Conservation (phyloP, 1,140 invertebrate species). For the Listronotus oregonensis region DNA sequence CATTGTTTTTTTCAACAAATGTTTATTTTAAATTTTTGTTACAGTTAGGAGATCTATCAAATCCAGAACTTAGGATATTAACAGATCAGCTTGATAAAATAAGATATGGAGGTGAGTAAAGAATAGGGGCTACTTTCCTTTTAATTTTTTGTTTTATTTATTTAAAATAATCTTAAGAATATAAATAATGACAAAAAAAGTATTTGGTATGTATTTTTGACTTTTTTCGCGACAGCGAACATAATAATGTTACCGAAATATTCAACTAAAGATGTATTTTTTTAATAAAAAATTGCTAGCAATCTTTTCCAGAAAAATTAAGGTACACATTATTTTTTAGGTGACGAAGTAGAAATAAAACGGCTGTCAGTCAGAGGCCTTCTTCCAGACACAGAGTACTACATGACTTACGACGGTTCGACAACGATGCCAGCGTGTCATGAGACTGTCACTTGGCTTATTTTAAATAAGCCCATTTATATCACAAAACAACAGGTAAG, state of each 20-base stretch:
- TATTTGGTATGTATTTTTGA: no score
- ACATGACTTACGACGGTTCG: constrained; percentile 97
- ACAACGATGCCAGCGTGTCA: constrained; percentile 92
- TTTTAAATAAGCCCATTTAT: constrained; percentile 96
- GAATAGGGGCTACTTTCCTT: no score
- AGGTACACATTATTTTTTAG: constrained; percentile 59
- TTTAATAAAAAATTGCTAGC: constrained; percentile 28
- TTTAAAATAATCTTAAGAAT: no score
- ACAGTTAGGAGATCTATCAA: constrained; percentile 82
- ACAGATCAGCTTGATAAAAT: constrained; percentile 88
- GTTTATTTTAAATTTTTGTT: constrained; percentile 51
- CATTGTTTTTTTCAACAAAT: no score
- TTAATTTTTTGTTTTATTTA: no score
- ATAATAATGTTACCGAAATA: no score
- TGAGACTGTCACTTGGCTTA: constrained; percentile 93
- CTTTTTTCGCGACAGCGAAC: no score
- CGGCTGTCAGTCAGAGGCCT: constrained; percentile 82
- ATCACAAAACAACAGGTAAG: constrained; percentile 90
- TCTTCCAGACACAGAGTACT: constrained; percentile 89
- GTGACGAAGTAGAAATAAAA: constrained; percentile 80
- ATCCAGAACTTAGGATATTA: constrained; percentile 82
- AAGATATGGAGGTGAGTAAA: constrained; percentile 76
- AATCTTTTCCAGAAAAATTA: no score
- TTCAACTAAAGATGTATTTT: no score
- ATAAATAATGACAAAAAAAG: no score